A percentile compares a stretch with the other conserved stretches of the same genome.
These are phyloP conservation scores for Ctena decussata DNA, from an alignment of 2,888 invertebrate genomes.

Conservation along the genomic window DNA sequence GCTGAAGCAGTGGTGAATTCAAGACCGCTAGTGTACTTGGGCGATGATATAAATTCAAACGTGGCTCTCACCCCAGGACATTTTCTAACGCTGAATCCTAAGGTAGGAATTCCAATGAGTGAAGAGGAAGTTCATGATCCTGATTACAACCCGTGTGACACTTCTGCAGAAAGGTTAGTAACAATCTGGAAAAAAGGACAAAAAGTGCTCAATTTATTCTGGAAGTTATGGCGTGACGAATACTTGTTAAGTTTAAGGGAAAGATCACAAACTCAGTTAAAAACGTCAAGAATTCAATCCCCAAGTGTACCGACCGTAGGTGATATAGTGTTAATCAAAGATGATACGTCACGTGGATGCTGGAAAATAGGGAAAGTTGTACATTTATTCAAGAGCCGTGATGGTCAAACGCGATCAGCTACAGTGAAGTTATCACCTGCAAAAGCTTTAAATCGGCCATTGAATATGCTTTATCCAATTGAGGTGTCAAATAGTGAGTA, in stretches of 20 bases:
- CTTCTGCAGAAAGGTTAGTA: neutral
- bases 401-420: conserved; percentile 6
- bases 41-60: conserved; percentile 13
- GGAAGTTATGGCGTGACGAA: conserved; percentile 19
- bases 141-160: neutral
- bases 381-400: no score
- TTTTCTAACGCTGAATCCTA: conserved; percentile 8
- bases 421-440: neutral
- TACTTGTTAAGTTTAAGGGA: conserved; percentile 17
- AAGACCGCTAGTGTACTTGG: conserved; percentile 14
- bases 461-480: neutral
- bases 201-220: conserved; percentile 1
- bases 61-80: conserved; percentile 15
- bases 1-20: neutral
- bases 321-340: conserved; percentile 16
- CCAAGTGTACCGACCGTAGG: neutral
- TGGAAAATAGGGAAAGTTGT: no score
- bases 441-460: neutral
- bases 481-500: neutral
- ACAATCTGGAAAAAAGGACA: conserved; percentile 24
- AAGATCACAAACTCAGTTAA: conserved; percentile 8
- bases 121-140: neutral
- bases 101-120: neutral
- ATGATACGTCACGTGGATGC: conserved; percentile 18
- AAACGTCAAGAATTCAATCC: neutral